phyloP scores from a whole-genome alignment of 1,140 invertebrate species.

The Aphaenogaster floridana region DNA sequence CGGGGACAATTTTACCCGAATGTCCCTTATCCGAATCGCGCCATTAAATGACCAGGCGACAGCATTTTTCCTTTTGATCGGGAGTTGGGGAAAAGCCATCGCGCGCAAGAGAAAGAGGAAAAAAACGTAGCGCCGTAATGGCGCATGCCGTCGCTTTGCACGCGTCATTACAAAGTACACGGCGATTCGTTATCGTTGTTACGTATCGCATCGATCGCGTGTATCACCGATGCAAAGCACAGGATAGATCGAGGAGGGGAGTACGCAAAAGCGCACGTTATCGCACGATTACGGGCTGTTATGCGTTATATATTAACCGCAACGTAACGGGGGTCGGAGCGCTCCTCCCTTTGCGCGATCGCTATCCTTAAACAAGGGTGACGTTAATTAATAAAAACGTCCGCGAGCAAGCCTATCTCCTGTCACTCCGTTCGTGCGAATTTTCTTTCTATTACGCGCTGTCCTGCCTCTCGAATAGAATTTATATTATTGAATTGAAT shows the following conservation, averaged over 20 bases:
- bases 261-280: background rate
- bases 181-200: background rate
- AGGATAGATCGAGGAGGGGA: slow-evolving; percentile 6
- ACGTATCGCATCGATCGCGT: background rate
- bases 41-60: background rate
- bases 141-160: background rate
- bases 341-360: background rate
- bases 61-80: background rate
- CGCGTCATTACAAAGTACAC: slow-evolving; percentile 30
- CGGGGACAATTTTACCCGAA: background rate
- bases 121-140: background rate
- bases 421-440: background rate
- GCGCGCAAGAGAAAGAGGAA: background rate
- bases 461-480: background rate
- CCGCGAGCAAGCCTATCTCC: background rate
- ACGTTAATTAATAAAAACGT: slow-evolving; percentile 45
- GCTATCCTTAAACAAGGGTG: slow-evolving; percentile 51
- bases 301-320: background rate
- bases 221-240: slow-evolving; percentile 27
- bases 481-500: slow-evolving; percentile 18
- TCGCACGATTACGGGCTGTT: background rate
- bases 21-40: background rate
- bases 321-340: background rate
- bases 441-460: background rate
- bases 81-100: background rate